phyloP scores from a whole-genome alignment of 2,888 invertebrate species.

The Cryptosula pallasiana region DNA sequence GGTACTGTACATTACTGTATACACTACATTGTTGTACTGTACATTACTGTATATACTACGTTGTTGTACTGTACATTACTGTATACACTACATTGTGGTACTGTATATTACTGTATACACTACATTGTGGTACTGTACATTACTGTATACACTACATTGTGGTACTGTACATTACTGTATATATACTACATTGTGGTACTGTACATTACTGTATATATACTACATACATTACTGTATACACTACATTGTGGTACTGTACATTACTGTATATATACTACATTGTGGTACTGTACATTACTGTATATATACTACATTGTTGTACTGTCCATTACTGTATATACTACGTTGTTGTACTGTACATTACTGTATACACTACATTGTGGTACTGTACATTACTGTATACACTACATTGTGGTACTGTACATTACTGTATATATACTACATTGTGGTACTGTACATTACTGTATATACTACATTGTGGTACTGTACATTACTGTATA shows the following conservation, averaged over 20 bases:
- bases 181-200: background rate
- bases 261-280: too few relatives aligned
- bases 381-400: background rate
- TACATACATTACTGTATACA: background rate
- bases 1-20: too few relatives aligned
- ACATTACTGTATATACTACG: background rate
- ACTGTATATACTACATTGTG: background rate
- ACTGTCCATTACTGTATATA: too few relatives aligned
- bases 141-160: background rate
- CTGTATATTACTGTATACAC: background rate
- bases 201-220: too few relatives aligned
- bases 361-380: background rate
- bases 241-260: background rate
- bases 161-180: background rate
- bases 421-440: background rate
- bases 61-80: background rate
- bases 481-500: slow-evolving; percentile 1
- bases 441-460: background rate
- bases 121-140: background rate
- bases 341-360: too few relatives aligned
- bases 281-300: too few relatives aligned
- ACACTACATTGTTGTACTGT: background rate
- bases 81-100: background rate
- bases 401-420: background rate
- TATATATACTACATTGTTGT: too few relatives aligned